phyloP scores from a whole-genome alignment of 2,888 invertebrate species.

The Dichetophora obliterata region DNA sequence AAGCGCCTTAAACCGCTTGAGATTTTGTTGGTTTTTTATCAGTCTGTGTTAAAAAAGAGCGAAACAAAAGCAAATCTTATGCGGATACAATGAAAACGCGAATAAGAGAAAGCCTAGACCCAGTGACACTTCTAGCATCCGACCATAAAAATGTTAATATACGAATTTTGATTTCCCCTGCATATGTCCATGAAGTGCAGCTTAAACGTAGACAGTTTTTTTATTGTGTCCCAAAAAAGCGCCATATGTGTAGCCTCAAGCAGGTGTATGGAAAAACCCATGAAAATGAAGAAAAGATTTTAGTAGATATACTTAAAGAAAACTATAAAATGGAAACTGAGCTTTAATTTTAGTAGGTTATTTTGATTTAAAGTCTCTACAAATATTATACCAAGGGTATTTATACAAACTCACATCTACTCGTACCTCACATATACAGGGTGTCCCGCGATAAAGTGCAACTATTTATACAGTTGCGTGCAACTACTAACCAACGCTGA shows the following conservation, averaged over 20 bases:
- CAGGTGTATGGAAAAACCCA: conserved; percentile 13
- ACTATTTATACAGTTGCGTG: no score
- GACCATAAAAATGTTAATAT: background rate
- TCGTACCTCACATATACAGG: no score
- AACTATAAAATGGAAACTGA: background rate
- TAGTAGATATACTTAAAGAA: background rate
- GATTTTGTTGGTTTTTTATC: no score
- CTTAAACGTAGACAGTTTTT: background rate
- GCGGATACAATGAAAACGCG: no score
- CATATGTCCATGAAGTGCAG: background rate
- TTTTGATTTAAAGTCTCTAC: no score
- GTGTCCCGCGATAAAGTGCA: no score
- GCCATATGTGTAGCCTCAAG: background rate
- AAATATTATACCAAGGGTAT: no score
- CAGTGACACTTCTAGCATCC: conserved; percentile 21
- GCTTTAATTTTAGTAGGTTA: no score
- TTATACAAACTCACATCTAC: no score
- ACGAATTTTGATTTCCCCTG: background rate
- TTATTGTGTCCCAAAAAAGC: background rate
- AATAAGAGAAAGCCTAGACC: background rate
- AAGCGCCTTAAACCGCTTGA: no score
- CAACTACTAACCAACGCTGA: no score
- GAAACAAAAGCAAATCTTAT: background rate
- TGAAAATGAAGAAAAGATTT: background rate
- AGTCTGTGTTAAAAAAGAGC: background rate